Base-by-base conservation (phyloP, 2,113 vertebrate genomes). In the Xiphophorus maculatus region DNA sequence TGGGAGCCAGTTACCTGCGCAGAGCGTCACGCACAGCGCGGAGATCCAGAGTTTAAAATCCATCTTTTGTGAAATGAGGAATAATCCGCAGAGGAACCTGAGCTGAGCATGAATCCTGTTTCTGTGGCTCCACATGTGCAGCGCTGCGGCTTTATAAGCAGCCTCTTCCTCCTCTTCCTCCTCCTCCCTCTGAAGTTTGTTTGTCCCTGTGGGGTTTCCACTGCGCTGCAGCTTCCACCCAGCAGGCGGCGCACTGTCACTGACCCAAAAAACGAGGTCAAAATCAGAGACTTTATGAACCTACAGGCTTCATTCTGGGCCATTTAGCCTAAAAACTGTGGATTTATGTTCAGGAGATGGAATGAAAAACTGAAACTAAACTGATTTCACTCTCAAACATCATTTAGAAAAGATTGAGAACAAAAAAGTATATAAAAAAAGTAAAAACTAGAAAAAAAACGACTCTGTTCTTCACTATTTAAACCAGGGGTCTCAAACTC, bases 31-130 rank as follows among this genome's bases (percentile, higher is more conserved):
- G n/a, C 95, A 91, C 48, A 97, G 86, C 84, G 96, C 84, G 72
- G 94, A 93, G 78, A 97, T 74, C 77, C 96, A 86, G 81, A 95
- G 15, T 76, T 91, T 90, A 67, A 95, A 61, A 92, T 96, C 97
- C 97, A 98, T 99, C 35, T 61, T 78, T 1, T 77, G 10, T 35
- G 1, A 48, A 27, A 13, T 35, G 37, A 37, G 35, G 25, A 35
- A 81, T 88, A 91, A 83, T 93, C 85, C 89, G n/a, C 63, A 71
- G 40, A 58, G n/a, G 66, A 63, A 29, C 32, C 10, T 54, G 5
- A 66, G 51, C 27, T 29, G 72, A 32, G 4, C 17, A 32, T 5
- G 64, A 73, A 14, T 25, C 66, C 32, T 77, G 79, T 82, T 71
- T 85, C 9, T 92, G 62, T 84, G 82, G 82, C 66, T 58, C 86